Base-by-base conservation (phyloP, 2,797 vertebrate genomes). In the Cyclopterus lumpus region DNA sequence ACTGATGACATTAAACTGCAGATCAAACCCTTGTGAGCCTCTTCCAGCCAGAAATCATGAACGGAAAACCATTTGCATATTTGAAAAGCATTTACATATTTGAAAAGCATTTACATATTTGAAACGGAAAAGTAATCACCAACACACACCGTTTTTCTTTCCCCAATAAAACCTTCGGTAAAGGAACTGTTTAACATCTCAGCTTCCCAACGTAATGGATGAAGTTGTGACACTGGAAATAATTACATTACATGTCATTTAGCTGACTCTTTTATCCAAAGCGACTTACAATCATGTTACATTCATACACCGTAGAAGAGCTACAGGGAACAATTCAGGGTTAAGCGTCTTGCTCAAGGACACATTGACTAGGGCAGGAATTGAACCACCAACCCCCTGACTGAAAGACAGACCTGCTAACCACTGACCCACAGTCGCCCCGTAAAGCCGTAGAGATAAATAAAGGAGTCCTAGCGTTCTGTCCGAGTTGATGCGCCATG, bases 1-100 rank as follows among this genome's bases (percentile, higher is more conserved):
- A 87, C 85, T 88, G 86, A 89, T 87, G 86, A 84, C 88, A 91
- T 92, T 90, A 93, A 92, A 91, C 83, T 86, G 89, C 85, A 80
- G 82, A 91, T 91, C 88, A 90, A 90, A 89, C 85, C 84, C 87
- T 81, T 65, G 82, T 75, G 84, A 87, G 84, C 67, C 82, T 81
- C 82, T 75, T 77, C 38, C 67, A 85, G 87, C 75, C 87, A 88
- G 78, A 88, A 88, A 88, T 88, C 84, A 74, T 85, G 87, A 90
- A 91, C 40, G 73, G 73, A 83, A 83, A 86, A n/a, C 69, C 66
- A 90, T 91, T 89, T 91, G 80, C 84, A 85, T 88, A 88, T 84
- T 84, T 80, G 71, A 88, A 87, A 91, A 0, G 26, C 77, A 90
- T 86, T 86, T 86, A 66, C 81, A 89, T 88, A 88, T 84, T 84